phyloP scores from a whole-genome alignment of 1,140 invertebrate species.

The Euschistus heros region DNA sequence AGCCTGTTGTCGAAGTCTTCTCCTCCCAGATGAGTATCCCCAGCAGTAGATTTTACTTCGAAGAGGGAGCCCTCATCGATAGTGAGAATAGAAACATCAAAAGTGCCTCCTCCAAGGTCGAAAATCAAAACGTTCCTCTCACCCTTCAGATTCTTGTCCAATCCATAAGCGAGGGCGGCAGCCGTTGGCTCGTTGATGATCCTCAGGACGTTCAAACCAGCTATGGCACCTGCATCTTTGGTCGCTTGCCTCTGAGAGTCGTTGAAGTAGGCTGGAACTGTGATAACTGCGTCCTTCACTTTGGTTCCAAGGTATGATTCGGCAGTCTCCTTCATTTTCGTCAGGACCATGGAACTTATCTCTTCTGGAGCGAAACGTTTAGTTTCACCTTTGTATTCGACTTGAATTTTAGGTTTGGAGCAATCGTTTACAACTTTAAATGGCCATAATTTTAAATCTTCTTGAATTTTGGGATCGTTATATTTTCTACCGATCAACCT shows the following conservation, averaged over 20 bases:
- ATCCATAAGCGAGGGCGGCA: constrained; percentile 66
- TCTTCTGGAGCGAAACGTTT: constrained; percentile 75
- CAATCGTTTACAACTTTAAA: constrained; percentile 57
- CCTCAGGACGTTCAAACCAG: constrained; percentile 60
- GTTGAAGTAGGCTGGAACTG: constrained; percentile 59
- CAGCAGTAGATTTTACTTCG: constrained; percentile 68
- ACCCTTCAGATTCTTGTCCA: constrained; percentile 63
- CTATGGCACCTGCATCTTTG: constrained; percentile 63
- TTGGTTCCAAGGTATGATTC: constrained; percentile 41
- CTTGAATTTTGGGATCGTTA: constrained; percentile 61
- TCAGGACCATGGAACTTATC: constrained; percentile 66
- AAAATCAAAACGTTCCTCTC: constrained; percentile 63
- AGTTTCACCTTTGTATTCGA: constrained; percentile 62
- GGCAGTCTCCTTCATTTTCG: constrained; percentile 47
- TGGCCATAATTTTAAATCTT: constrained; percentile 69
- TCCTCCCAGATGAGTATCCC: constrained; percentile 53
- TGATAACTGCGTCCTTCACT: constrained; percentile 42
- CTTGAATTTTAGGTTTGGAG: constrained; percentile 63
- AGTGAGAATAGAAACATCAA: constrained; percentile 69
- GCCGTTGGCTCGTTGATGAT: constrained; percentile 70
- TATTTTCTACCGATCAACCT: constrained; percentile 64
- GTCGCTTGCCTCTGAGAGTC: constrained; percentile 56
- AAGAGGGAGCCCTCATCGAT: constrained; percentile 43
- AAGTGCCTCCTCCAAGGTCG: constrained; percentile 63
- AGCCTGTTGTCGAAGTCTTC: constrained; percentile 77